Evolutionary conservation across 2,888 invertebrate genomes (phyloP).

Genomic region (Stenodema calcarata): DNA sequence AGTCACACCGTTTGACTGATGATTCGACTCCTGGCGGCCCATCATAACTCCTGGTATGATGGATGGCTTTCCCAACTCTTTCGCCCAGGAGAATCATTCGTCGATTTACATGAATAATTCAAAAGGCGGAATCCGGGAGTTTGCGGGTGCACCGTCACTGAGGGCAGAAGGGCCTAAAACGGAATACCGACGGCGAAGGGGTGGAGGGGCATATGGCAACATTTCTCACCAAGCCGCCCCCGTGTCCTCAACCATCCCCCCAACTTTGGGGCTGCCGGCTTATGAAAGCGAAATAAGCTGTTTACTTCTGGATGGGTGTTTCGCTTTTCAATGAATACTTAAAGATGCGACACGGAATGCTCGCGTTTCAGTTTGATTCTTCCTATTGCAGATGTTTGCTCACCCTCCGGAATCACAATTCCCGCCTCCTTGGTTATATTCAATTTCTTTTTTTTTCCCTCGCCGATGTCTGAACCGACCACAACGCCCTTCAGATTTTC

Average conservation of each 20-base stretch:
- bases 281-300: slow-evolving; percentile 49
- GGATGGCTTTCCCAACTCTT: slow-evolving; percentile 11
- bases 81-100: not conserved
- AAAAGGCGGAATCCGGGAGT: not conserved
- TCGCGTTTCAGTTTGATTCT: slow-evolving; percentile 35
- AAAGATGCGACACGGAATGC: slow-evolving; percentile 39
- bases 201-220: slow-evolving; percentile 28
- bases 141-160: not conserved
- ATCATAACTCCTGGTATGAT: slow-evolving; percentile 19
- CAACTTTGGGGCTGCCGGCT: not conserved
- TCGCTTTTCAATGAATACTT: slow-evolving; percentile 41
- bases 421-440: not conserved
- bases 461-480: not conserved
- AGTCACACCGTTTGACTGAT: not conserved
- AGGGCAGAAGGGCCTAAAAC: not conserved
- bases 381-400: slow-evolving; percentile 18
- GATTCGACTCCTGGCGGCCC: not conserved
- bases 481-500: not conserved
- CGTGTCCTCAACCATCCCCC: not conserved
- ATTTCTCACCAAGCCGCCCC: slow-evolving; percentile 28
- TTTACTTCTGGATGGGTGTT: slow-evolving; percentile 45
- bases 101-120: slow-evolving; percentile 31
- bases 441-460: not conserved
- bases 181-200: not conserved
- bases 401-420: slow-evolving; percentile 33